A percentile compares a stretch with the other conserved stretches of the same genome.
Evolutionary conservation across 64 coral and sea anemone species (phyloP).

Genomic region (Anthopleura sola): DNA sequence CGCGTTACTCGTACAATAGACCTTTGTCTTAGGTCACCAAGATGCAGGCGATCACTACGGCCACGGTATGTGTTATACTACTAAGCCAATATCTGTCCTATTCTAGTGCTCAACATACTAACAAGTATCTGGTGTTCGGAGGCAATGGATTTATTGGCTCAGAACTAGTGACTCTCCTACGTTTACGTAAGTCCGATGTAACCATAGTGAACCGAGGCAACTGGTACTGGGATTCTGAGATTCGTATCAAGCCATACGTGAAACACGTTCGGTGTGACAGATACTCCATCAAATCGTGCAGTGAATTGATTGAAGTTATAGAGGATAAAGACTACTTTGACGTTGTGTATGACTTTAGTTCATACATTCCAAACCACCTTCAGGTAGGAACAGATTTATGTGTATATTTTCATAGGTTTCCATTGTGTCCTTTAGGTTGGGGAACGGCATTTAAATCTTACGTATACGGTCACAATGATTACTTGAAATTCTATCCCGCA

Average conservation of each 20-base stretch:
- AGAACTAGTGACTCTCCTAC: background rate
- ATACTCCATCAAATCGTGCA: conserved; percentile 30
- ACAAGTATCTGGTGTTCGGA: background rate
- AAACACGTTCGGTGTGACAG: conserved; percentile 51
- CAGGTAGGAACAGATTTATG: conserved; percentile 16
- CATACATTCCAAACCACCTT: conserved; percentile 39
- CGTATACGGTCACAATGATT: no score
- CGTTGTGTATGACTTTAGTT: conserved; percentile 61
- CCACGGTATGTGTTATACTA: background rate
- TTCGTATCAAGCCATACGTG: conserved; percentile 68
- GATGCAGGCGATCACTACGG: background rate
- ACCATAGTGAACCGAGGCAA: conserved; percentile 61
- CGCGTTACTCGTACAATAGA: no score
- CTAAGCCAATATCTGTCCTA: background rate
- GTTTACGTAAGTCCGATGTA: conserved; percentile 17
- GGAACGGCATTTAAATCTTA: no score
- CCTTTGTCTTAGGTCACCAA: background rate
- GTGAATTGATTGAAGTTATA: conserved; percentile 15
- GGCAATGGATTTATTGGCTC: conserved; percentile 1
- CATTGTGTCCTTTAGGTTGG: no score
- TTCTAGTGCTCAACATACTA: background rate
- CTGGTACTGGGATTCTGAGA: conserved; percentile 60
- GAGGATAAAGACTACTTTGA: conserved; percentile 48
- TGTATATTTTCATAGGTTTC: background rate
- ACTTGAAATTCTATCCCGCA: background rate